Evolutionary conservation across 2,113 vertebrate species (phyloP).

Genomic region (Numida meleagris): DNA sequence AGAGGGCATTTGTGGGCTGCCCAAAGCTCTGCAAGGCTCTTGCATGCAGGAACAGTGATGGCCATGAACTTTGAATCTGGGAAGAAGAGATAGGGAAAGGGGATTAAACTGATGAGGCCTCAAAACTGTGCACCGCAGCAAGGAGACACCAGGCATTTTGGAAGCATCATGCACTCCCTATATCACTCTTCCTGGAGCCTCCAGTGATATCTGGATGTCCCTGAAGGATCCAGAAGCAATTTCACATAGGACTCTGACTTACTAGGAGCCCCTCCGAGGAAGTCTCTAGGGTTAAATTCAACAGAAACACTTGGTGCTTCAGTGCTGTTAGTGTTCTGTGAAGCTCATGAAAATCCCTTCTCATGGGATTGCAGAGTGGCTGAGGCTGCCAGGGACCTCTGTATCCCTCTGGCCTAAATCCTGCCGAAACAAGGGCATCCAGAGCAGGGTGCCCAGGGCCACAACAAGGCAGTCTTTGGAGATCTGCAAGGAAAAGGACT

Average conservation of each 20-base stretch:
- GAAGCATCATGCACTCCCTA: neutral
- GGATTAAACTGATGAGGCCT: neutral
- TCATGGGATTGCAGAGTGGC: neutral
- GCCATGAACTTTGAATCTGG: neutral
- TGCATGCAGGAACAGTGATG: neutral
- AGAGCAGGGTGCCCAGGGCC: too few species aligned
- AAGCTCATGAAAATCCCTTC: constrained; percentile 1
- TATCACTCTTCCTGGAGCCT: neutral
- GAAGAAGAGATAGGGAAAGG: neutral
- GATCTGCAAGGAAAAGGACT: neutral
- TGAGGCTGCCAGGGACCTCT: neutral
- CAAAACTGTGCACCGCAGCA: accelerated
- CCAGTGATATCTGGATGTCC: accelerated
- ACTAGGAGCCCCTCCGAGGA: neutral
- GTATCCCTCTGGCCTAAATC: neutral
- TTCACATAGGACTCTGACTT: neutral
- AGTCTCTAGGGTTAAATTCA: neutral
- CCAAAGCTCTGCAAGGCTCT: neutral
- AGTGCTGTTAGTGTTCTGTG: neutral
- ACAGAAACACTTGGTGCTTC: neutral
- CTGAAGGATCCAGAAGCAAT: neutral
- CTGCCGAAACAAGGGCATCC: neutral
- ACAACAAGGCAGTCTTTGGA: neutral
- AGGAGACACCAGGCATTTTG: accelerated
- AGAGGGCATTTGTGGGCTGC: neutral